Percentiles rank a stretch among this genome's conserved stretches.
Conservation (phyloP, 2,797 vertebrate genomes). For the Falco naumanni region DNA sequence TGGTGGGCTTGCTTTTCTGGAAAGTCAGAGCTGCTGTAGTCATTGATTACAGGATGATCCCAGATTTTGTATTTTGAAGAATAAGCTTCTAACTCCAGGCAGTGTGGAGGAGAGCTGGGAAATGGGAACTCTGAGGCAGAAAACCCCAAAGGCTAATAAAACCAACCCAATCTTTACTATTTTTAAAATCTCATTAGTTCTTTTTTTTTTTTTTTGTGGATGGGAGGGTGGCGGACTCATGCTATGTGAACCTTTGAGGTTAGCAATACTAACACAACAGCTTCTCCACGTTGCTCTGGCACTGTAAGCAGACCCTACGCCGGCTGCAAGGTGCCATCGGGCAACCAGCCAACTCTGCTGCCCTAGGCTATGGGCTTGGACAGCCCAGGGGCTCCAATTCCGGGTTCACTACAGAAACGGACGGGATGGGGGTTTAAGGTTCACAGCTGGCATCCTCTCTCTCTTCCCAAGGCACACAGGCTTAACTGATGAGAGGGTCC, state of each 20-base stretch:
- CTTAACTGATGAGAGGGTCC: neutral
- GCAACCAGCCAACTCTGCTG: neutral
- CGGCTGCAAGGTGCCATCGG: neutral
- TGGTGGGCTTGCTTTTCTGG: neutral
- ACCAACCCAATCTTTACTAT: neutral
- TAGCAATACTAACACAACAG: rapidly evolving
- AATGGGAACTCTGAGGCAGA: neutral
- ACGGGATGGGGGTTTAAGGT: neutral
- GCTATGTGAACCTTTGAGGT: neutral
- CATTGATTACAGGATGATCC: neutral
- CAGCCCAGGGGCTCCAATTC: neutral
- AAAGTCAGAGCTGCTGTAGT: neutral
- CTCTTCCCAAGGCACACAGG: neutral
- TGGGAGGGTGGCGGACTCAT: neutral
- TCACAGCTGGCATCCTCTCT: neutral
- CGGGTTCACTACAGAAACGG: neutral
- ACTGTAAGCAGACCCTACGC: neutral
- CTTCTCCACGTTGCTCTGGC: neutral
- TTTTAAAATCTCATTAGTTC: neutral
- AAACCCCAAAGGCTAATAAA: neutral
- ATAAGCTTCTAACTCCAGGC: neutral
- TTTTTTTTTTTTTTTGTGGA: neutral
- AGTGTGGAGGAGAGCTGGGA: neutral
- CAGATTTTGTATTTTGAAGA: neutral
- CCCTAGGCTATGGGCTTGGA: neutral